Evolutionary conservation across 2,113 vertebrate species (phyloP).

Genomic region (Mystacornis crossleyi): DNA sequence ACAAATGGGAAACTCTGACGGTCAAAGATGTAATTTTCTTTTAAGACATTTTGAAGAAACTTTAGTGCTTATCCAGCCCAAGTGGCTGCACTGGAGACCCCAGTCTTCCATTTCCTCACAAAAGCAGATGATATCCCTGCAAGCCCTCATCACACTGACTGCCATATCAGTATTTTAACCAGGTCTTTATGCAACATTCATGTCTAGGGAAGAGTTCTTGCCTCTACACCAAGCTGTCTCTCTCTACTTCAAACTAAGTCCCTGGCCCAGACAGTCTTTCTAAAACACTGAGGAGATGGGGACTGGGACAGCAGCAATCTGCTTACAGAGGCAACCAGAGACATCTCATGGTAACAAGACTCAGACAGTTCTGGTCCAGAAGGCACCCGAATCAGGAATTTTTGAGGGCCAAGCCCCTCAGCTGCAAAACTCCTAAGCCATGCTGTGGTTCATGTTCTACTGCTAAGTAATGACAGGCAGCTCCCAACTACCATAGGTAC

Average conservation of each 20-base stretch:
- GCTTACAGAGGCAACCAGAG: not conserved
- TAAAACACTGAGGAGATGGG: not conserved
- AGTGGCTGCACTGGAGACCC: not conserved
- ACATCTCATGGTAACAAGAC: not conserved
- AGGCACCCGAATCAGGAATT: not conserved
- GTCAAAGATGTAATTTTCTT: not conserved
- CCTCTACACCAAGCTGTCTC: not conserved
- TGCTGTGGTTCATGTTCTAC: not conserved
- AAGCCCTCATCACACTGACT: not conserved
- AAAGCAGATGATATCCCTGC: not conserved
- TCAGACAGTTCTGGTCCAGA: not conserved
- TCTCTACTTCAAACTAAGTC: not conserved
- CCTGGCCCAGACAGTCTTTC: not conserved
- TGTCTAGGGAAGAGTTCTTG: not conserved
- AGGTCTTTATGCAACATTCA: not conserved
- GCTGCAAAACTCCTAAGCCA: not conserved
- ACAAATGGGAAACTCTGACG: not conserved
- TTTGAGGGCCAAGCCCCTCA: not conserved
- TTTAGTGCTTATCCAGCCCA: not conserved
- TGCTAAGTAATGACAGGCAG: not conserved
- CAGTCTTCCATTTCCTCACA: not conserved
- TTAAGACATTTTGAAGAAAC: not conserved
- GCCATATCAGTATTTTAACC: not conserved
- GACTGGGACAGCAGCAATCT: not conserved
- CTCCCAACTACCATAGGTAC: not conserved